phyloP scores from a whole-genome alignment of 2,113 vertebrate genomes.

The Gavialis gangeticus region DNA sequence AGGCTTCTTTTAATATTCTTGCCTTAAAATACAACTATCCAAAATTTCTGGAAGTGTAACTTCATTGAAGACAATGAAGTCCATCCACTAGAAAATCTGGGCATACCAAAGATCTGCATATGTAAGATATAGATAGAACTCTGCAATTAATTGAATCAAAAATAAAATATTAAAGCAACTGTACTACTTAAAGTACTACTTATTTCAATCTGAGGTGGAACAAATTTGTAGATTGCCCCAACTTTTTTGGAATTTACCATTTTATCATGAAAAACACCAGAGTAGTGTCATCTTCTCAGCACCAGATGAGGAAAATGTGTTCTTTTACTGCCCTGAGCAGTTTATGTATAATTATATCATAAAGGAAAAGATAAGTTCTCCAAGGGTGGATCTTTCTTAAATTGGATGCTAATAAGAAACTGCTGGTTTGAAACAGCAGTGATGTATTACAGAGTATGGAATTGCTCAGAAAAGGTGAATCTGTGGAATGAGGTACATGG shows the following conservation, averaged over 20 bases:
- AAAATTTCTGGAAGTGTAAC: not conserved
- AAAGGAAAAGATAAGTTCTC: constrained; percentile 21
- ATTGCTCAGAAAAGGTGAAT: constrained; percentile 1
- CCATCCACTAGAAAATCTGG: not conserved
- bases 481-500: not conserved
- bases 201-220: not conserved
- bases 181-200: not conserved
- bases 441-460: not conserved
- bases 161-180: not conserved
- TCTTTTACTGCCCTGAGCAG: not conserved
- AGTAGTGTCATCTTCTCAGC: not conserved
- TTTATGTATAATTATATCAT: constrained; percentile 21
- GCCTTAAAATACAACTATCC: not conserved
- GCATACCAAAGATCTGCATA: constrained; percentile 28
- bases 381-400: constrained; percentile 12
- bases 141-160: constrained; percentile 3
- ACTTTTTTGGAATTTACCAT: not conserved
- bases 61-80: not conserved
- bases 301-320: not conserved
- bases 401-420: constrained; percentile 26
- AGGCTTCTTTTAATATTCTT: not conserved
- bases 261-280: not conserved
- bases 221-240: not conserved
- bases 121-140: not conserved
- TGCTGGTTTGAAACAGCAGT: constrained; percentile 17